phyloP scores from a whole-genome alignment of 2,113 vertebrate species.

The Ornithorhynchus anatinus region DNA sequence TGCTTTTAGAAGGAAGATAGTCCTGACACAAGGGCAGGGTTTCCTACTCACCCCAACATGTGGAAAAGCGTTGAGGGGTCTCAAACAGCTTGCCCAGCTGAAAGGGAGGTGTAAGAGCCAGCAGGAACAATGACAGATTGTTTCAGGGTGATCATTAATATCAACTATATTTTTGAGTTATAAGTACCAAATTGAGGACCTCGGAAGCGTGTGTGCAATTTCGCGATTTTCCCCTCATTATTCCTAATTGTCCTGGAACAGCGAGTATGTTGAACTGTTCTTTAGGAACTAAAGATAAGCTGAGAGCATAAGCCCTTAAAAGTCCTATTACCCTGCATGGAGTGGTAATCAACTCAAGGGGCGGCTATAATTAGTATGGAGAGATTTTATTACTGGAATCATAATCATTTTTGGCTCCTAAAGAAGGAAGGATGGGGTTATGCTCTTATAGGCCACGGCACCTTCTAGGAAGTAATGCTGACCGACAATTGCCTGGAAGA shows the following conservation, averaged over 20 bases:
- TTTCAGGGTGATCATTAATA: background rate
- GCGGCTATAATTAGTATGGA: conserved; percentile 35
- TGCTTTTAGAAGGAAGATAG: too few relatives aligned
- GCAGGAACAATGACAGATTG: background rate
- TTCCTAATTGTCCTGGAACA: conserved; percentile 47
- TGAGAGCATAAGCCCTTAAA: background rate
- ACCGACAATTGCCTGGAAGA: background rate
- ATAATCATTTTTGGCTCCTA: conserved; percentile 28
- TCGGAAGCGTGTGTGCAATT: conserved; percentile 24
- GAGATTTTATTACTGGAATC: conserved; percentile 40
- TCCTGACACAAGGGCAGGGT: too few relatives aligned
- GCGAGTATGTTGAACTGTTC: conserved; percentile 3
- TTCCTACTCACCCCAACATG: too few relatives aligned
- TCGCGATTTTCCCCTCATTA: conserved; percentile 49
- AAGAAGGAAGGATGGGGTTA: background rate
- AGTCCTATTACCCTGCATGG: conserved; percentile 5
- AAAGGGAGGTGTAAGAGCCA: background rate
- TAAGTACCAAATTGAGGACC: conserved; percentile 23
- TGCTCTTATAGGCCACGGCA: background rate
- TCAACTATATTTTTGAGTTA: conserved; percentile 20
- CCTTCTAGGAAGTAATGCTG: background rate
- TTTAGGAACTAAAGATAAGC: conserved; percentile 24
- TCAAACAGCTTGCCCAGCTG: background rate
- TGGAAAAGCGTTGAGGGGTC: too few relatives aligned
- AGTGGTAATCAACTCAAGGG: conserved; percentile 37